Base-by-base conservation (phyloP, 2,888 invertebrate genomes). In the Apodemia mormo region DNA sequence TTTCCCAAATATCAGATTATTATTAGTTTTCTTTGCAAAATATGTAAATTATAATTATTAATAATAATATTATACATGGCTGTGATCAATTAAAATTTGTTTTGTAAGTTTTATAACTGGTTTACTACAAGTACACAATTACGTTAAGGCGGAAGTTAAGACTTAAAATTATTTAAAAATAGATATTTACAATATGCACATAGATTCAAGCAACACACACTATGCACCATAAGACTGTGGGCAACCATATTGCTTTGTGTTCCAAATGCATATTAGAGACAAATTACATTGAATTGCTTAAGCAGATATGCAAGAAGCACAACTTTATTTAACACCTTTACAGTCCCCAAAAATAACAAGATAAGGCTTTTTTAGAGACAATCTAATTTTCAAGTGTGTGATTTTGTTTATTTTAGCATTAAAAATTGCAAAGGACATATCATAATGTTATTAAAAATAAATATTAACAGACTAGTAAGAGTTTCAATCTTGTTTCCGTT, bases 151-250 rank as follows among this genome's bases (percentile, higher is more conserved):
- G 92, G 92, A 92, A 88, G 82, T 78, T 79, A 78, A 79, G 76
- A 82, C 84, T 85, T 84, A 82, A 77, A 79, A 83, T 82, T 85
- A 84, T 77, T 76, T 80, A 85, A 86, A 76, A 77, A 80, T 75
- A 64, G 52, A 80, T 92, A 92, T 93, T 88, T 92, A 93, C 92
- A 93, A 84, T 92, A 92, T 92, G 83, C 89, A 92, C 91, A 92
- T 74, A 85, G 77, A 86, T 78, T 83, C 82, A 85, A 90, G 86
- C 86, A 79, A 85, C 84, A 88, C 85, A 79, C 81, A 79, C 77
- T 79, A 81, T 78, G 82, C 84, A 81, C 82, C 81, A 83, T 79
- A 77, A 82, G 76, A 83, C 78, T 79, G 80, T 79, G 80, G 82
- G 79, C 82, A 81, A 81, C 80, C 87, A 89, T 89, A 90, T 84